Conservation (phyloP, 2,888 invertebrate genomes). For the Netelia virgata region DNA sequence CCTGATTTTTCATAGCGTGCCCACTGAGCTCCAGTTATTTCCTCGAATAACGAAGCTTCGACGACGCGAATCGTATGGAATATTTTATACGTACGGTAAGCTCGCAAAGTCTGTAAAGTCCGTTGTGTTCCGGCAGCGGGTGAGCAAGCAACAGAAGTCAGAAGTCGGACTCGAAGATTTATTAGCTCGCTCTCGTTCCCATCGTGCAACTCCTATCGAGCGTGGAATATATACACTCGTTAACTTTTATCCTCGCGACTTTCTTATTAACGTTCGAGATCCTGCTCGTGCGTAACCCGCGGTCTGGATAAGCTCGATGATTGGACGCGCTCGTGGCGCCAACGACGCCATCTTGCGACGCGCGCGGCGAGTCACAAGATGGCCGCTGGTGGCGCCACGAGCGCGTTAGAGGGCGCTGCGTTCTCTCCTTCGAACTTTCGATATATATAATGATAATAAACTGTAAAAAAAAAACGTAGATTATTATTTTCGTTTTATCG, state of each 20-base stretch:
- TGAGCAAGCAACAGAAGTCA: neutral
- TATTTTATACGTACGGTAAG: conserved; percentile 13
- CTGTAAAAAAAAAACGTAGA: too few relatives aligned
- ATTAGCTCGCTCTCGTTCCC: conserved; percentile 38
- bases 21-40: conserved; percentile 50
- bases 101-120: conserved; percentile 6
- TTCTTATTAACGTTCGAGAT: conserved; percentile 19
- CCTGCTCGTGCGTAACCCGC: neutral
- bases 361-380: too few relatives aligned
- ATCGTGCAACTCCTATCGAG: conserved; percentile 22
- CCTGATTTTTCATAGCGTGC: conserved; percentile 50
- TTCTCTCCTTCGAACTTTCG: too few relatives aligned
- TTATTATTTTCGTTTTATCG: too few relatives aligned
- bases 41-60: conserved; percentile 51
- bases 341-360: too few relatives aligned
- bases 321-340: neutral
- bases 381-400: too few relatives aligned
- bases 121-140: conserved; percentile 27
- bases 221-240: conserved; percentile 4
- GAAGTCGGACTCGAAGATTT: conserved; percentile 32
- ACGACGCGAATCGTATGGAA: conserved; percentile 34
- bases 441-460: too few relatives aligned
- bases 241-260: conserved; percentile 8
- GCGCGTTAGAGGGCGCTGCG: too few relatives aligned
- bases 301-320: neutral